These are phyloP conservation scores for Bovichtus variegatus DNA, from an alignment of 2,797 vertebrate genomes.

Conservation along the genomic window DNA sequence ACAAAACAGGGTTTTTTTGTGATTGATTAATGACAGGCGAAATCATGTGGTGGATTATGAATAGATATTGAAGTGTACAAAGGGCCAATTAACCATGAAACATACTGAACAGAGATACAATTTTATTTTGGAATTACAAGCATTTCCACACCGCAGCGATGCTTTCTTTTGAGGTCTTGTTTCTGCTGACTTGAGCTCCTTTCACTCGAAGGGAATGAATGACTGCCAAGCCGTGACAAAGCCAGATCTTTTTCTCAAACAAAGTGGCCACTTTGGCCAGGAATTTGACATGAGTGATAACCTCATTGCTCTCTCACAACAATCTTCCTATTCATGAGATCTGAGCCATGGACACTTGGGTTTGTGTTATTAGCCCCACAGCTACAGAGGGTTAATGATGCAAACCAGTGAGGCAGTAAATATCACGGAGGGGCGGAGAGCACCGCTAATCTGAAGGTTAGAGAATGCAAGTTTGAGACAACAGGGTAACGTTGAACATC, in stretches of 20 bases:
- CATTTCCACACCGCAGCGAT: neutral
- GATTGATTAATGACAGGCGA: constrained; percentile 16
- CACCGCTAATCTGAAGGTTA: constrained; percentile 4
- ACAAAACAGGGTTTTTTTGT: constrained; percentile 30
- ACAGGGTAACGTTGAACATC: neutral
- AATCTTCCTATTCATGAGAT: constrained; percentile 69
- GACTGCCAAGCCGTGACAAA: constrained; percentile 74
- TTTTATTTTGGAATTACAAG: constrained; percentile 8
- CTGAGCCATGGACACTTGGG: constrained; percentile 74
- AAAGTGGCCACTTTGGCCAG: constrained; percentile 84
- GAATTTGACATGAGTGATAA: constrained; percentile 84
- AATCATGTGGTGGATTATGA: constrained; percentile 15
- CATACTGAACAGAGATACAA: constrained; percentile 7
- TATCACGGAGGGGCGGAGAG: constrained; percentile 15
- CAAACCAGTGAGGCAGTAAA: constrained; percentile 58
- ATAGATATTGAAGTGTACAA: constrained; percentile 1
- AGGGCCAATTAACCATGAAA: neutral
- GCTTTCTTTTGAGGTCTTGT: constrained; percentile 39
- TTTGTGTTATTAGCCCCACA: constrained; percentile 72
- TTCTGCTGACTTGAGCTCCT: constrained; percentile 67
- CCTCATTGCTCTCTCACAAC: constrained; percentile 63
- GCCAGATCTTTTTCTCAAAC: constrained; percentile 83
- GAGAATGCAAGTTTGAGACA: neutral
- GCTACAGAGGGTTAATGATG: constrained; percentile 72
- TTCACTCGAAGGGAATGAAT: constrained; percentile 69